Evolutionary conservation across 2,888 invertebrate species (phyloP), one percentile per base, ranked within the genome.

Genomic region (Tortricodes alternella): DNA sequence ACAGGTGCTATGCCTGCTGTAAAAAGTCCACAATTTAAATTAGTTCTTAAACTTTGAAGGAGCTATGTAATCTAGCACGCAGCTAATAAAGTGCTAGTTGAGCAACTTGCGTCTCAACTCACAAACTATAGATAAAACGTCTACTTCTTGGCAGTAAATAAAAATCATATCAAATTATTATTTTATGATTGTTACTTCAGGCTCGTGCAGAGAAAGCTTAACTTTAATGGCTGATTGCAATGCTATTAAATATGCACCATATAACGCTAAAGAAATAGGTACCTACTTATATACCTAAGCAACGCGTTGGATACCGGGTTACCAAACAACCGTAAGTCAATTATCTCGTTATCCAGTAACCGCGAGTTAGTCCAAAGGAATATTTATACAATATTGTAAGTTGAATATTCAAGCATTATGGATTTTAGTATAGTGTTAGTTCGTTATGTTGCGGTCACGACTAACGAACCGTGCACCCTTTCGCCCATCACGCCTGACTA

Each of bases 361-460:
- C 16, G 15, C 16, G 13, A 43, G n/a, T 16, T 16, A 16, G 43
- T 16, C 43, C 16, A 43, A 19, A 44, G n/a, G 27, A 27, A 44
- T 44, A 29, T 44, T 27, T 44, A 27, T 27, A 18, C 29, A 44
- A 44, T 44, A 44, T 29, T n/a, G n/a, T n/a, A n/a, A 18, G 27
- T 7, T 11, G 18, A 29, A 29, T 27, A 29, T 44, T 18, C 6
- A 3, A 9, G 27, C 29, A 29, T 11, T 29, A 29, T 4, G n/a
- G 27, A 11, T 9, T 4, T 6, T 7, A 16, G 27, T 7, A 24
- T n/a, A 29, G 29, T 32, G 29, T 32, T 19, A 8, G 44, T 29
- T 19, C 18, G 21, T 34, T 46, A 34, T 52, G 43, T 52, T 44
- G 52, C 34, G 35, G 34, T 52, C 35, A 43, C 35, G 43, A 43